Base-by-base conservation (phyloP, 1,140 invertebrate genomes). In the Melipona quadrifasciata region DNA sequence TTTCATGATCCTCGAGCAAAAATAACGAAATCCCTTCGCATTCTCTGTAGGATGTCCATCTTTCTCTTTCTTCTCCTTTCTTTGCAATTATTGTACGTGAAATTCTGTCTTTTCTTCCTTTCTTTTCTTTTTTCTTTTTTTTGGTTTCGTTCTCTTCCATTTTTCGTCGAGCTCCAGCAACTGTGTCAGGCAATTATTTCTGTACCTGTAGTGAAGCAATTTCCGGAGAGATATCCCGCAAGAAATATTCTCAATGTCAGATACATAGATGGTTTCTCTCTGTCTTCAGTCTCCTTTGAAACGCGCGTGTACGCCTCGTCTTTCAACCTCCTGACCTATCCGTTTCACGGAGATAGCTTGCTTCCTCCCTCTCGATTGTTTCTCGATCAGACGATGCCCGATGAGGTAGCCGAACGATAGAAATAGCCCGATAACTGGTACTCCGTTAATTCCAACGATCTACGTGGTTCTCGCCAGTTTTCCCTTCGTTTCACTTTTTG, bases 301-400 rank as follows among this genome's bases (percentile, higher is more conserved):
- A 39, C 8, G 21, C 70, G 12, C 24, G 70, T 24, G 47, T n/a
- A 19, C 34, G 47, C 34, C 16, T 12, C 16, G n/a, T 14, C 55
- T 51, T 34, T 27, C 55, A 68, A 58, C 24, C 82, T 57, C 80
- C 80, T 88, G 80, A 88, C 87, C 55, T 89, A 86, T 80, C 80
- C 68, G 61, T 72, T 53, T 51, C 31, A 39, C 21, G 57, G 57
- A 76, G 61, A 80, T 89, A 82, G 81, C 17, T 58, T 14, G 58
- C 68, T 74, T 58, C 64, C 57, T 89, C 77, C 55, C 68, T 89
- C 73, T 72, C 61, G 61, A 76, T 83, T 89, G 64, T 78, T 77
- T 55, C 53, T 27, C 53, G 82, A 84, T 61, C 53, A 67, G 55
- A 75, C 19, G 39, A 39, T 31, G n/a, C 47, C 21, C 5, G 1